phyloP scores from a whole-genome alignment of 37 sponge, comb jelly and placozoan genomes.

The Geodia barretti region DNA sequence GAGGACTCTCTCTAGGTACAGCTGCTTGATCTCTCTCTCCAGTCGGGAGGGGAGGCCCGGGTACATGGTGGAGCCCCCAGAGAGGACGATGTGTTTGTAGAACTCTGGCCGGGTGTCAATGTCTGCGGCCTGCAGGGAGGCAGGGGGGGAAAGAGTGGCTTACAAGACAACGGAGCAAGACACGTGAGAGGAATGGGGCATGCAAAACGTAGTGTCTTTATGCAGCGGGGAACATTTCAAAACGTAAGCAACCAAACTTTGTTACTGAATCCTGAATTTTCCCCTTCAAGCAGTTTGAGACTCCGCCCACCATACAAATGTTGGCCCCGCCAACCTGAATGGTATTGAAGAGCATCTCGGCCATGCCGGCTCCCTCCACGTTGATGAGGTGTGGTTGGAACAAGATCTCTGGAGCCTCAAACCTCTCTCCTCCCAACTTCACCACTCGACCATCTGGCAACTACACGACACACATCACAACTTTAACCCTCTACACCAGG shows the following conservation, averaged over 20 bases:
- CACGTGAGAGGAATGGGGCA: not conserved
- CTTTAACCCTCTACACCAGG: slow-evolving; percentile 1
- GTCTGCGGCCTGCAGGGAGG: slow-evolving; percentile 84
- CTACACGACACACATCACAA: slow-evolving; percentile 24
- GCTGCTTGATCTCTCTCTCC: slow-evolving; percentile 99
- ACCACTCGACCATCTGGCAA: slow-evolving; percentile 97
- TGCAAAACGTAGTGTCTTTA: too few species aligned
- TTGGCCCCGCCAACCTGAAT: slow-evolving; percentile 50
- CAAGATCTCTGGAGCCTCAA: slow-evolving; percentile 96
- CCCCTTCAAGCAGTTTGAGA: too few species aligned
- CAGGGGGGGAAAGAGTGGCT: not conserved
- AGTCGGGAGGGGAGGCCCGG: slow-evolving; percentile 98
- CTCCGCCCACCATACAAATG: too few species aligned
- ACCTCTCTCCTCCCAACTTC: slow-evolving; percentile 98
- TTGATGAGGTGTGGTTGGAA: slow-evolving; percentile 99
- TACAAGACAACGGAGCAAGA: too few species aligned
- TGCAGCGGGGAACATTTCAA: too few species aligned
- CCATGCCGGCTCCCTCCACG: slow-evolving; percentile 94
- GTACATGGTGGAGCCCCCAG: slow-evolving; percentile 99
- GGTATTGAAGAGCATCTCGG: slow-evolving; percentile 98
- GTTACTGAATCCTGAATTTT: too few species aligned
- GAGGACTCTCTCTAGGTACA: slow-evolving; percentile 95
- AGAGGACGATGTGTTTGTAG: slow-evolving; percentile 99
- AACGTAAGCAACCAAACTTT: too few species aligned
- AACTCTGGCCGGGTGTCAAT: slow-evolving; percentile 96